Conservation (phyloP, 1,140 invertebrate species). For the Magallana ariakensis region DNA sequence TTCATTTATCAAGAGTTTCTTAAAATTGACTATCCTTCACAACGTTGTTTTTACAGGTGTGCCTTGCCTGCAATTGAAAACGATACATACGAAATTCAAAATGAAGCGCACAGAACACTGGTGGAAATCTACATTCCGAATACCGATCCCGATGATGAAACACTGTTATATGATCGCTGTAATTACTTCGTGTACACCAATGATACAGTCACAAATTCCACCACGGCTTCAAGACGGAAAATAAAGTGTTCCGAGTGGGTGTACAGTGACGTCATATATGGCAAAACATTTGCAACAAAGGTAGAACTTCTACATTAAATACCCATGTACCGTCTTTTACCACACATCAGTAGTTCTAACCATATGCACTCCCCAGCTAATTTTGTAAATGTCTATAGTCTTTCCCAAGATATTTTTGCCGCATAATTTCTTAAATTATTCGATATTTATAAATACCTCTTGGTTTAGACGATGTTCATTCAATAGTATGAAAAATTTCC, state of each 20-base stretch:
- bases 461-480: too few species aligned
- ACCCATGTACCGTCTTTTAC: too few species aligned
- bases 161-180: conserved; percentile 45
- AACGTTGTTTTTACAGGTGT: conserved; percentile 48
- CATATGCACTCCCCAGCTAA: too few species aligned
- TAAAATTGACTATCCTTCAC: too few species aligned
- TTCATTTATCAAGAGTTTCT: too few species aligned
- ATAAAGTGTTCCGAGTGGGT: conserved; percentile 55
- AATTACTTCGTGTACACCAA: conserved; percentile 25
- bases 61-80: conserved; percentile 58
- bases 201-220: neutral
- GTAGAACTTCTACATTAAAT: neutral
- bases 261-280: conserved; percentile 51
- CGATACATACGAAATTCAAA: conserved; percentile 60
- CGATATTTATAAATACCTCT: too few species aligned
- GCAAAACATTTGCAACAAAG: conserved; percentile 42
- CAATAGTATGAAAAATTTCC: too few species aligned
- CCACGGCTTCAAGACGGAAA: conserved; percentile 9
- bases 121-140: conserved; percentile 53
- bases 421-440: too few species aligned
- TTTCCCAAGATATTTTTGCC: too few species aligned
- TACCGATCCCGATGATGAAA: neutral
- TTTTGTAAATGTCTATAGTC: too few species aligned
- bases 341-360: too few species aligned
- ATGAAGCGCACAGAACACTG: conserved; percentile 47